Conservation (phyloP, 2,888 invertebrate species). For the Limnephilus auricula region DNA sequence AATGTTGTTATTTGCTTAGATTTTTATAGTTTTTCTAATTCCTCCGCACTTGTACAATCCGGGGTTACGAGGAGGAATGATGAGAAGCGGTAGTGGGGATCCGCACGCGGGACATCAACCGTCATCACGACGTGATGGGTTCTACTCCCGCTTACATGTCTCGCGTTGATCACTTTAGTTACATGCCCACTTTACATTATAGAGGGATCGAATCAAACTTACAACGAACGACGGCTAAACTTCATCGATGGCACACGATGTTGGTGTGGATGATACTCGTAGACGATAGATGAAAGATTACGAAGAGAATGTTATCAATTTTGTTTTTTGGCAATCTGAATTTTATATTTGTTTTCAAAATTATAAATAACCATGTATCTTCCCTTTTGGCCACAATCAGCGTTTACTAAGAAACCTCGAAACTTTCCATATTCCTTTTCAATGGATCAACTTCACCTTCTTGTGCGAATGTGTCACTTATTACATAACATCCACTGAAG, state of each 20-base stretch:
- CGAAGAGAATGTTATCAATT: not conserved
- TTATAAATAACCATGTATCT: too few relatives aligned
- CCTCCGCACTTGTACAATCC: not conserved
- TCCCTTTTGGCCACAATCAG: too few relatives aligned
- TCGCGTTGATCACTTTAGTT: not conserved
- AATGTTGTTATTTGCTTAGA: too few relatives aligned
- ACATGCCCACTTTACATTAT: not conserved
- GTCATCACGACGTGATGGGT: slow-evolving; percentile 20
- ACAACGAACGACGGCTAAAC: not conserved
- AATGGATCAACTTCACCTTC: too few relatives aligned
- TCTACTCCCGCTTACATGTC: not conserved
- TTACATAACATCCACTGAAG: too few relatives aligned
- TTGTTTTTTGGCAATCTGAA: too few relatives aligned
- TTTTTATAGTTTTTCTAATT: not conserved
- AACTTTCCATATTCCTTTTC: too few relatives aligned
- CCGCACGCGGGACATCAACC: slow-evolving; percentile 8
- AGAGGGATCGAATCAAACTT: not conserved
- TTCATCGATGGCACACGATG: not conserved
- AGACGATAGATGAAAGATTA: not conserved
- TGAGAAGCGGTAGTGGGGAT: not conserved
- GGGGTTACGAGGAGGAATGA: not conserved
- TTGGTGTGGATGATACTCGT: not conserved
- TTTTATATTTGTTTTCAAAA: too few relatives aligned
- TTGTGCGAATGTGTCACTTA: too few relatives aligned
- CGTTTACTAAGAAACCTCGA: too few relatives aligned